Conservation (phyloP, 2,113 vertebrate genomes). For the Potamarius usumacintae region DNA sequence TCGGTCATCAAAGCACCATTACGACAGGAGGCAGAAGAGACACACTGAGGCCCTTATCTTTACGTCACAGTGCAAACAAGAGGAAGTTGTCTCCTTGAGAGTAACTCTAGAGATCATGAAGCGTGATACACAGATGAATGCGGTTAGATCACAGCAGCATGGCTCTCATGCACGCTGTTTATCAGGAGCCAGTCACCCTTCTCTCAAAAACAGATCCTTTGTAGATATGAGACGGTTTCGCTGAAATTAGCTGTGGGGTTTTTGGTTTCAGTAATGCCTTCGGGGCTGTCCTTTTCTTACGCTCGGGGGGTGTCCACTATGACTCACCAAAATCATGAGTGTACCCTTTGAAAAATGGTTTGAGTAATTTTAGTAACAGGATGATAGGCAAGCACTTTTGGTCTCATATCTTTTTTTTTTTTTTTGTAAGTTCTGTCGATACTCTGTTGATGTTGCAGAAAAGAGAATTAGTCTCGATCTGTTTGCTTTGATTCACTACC, state of each 20-base stretch:
- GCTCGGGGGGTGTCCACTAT: neutral
- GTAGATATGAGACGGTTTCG: neutral
- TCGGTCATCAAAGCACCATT: constrained; percentile 13
- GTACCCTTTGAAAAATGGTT: neutral
- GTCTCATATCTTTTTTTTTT: neutral
- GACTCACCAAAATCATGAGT: neutral
- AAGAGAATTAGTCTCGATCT: neutral
- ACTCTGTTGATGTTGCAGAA: neutral
- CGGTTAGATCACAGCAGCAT: neutral
- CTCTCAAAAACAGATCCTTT: neutral
- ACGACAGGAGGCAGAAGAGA: neutral
- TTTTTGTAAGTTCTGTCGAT: neutral
- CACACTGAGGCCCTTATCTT: neutral
- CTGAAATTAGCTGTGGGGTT: neutral
- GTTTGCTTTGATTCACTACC: neutral
- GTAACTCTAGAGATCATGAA: constrained; percentile 11
- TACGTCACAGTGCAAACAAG: neutral
- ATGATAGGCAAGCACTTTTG: neutral
- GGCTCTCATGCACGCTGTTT: neutral
- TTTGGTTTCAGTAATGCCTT: neutral
- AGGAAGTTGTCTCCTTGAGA: constrained; percentile 13
- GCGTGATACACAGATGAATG: neutral
- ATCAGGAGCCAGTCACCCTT: neutral
- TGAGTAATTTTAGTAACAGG: neutral
- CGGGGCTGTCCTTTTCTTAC: neutral